Evolutionary conservation across 2,113 vertebrate genomes (phyloP).

Genomic region (Triplophysa tibetana): DNA sequence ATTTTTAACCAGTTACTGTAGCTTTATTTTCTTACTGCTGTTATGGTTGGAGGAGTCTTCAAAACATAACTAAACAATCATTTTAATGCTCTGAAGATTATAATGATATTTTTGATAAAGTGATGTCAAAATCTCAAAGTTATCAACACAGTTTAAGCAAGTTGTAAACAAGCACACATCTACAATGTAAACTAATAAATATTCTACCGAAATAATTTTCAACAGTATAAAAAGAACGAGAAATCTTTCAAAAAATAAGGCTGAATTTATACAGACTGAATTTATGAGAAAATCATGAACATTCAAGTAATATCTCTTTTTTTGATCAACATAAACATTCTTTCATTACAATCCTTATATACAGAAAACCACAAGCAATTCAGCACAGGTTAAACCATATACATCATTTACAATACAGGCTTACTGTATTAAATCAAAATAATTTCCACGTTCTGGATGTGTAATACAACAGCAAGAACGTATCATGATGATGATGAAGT

Average conservation of each 20-base stretch:
- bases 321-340: constrained; percentile 35
- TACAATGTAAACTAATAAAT: background rate
- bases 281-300: constrained; percentile 32
- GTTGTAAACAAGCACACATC: constrained; percentile 41
- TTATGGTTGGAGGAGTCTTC: no score
- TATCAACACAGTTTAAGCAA: constrained; percentile 29
- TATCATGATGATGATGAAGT: background rate
- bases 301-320: constrained; percentile 45
- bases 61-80: no score
- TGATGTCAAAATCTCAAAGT: constrained; percentile 26
- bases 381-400: constrained; percentile 35
- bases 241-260: constrained; percentile 33
- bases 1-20: background rate
- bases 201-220: constrained; percentile 1
- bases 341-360: constrained; percentile 26
- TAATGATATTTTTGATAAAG: constrained; percentile 8
- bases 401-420: constrained; percentile 27
- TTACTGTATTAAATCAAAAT: constrained; percentile 6
- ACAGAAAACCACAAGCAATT: constrained; percentile 17
- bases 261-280: constrained; percentile 21
- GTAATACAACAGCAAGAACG: background rate
- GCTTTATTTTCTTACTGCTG: no score
- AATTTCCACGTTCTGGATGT: background rate
- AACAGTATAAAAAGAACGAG: background rate
- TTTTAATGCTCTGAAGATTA: constrained; percentile 7